These are phyloP conservation scores for Phyllotreta striolata DNA, from an alignment of 2,888 invertebrate species.

Conservation along the genomic window DNA sequence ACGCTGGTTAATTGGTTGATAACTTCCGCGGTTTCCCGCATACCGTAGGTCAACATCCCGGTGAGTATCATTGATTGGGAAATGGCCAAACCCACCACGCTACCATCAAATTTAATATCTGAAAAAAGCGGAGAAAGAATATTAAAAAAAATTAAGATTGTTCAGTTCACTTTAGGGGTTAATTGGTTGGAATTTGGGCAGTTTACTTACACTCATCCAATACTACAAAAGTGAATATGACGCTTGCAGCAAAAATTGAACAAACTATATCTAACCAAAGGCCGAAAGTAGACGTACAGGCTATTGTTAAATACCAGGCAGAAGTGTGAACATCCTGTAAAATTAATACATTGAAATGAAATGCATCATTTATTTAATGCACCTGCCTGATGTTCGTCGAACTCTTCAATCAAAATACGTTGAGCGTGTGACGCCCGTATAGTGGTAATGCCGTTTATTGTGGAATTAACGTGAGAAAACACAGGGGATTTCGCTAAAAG, in stretches of 20 bases:
- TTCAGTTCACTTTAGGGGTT: too few species aligned
- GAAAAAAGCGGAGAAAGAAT: background rate
- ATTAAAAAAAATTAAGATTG: too few species aligned
- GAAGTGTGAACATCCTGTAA: conserved; percentile 63
- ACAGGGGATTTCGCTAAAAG: conserved; percentile 44
- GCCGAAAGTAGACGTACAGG: conserved; percentile 69
- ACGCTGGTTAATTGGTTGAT: conserved; percentile 80
- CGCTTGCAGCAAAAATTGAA: conserved; percentile 67
- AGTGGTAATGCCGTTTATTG: conserved; percentile 39
- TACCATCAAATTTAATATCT: conserved; percentile 42
- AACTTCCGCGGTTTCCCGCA: conserved; percentile 80
- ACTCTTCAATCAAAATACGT: conserved; percentile 35
- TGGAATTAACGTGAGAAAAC: conserved; percentile 41
- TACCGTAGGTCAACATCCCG: conserved; percentile 83
- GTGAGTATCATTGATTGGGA: conserved; percentile 39
- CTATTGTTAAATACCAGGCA: conserved; percentile 69
- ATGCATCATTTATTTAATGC: background rate
- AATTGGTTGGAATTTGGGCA: too few species aligned
- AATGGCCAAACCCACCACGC: conserved; percentile 52
- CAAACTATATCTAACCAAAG: conserved; percentile 72
- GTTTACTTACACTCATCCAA: conserved; percentile 48
- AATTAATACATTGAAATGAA: background rate
- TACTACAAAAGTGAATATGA: conserved; percentile 68
- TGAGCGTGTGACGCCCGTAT: conserved; percentile 40
- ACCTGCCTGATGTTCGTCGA: conserved; percentile 42